Base-by-base conservation (phyloP, 1,140 invertebrate genomes). In the Sitodiplosis mosellana region DNA sequence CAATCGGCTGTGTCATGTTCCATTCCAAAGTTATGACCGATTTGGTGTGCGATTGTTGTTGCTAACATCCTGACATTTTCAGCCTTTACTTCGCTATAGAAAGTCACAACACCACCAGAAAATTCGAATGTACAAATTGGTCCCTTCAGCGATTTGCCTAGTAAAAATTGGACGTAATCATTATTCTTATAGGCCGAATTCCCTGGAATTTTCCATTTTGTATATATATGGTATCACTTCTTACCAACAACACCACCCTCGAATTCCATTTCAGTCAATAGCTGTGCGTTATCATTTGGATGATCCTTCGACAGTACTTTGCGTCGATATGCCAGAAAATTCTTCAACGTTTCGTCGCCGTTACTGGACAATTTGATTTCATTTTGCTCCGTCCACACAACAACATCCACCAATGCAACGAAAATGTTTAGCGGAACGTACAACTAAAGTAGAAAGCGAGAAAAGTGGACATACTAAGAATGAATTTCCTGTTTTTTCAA, bases 1-100 rank as follows among this genome's bases (percentile, higher is more conserved):
- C 89, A 94, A 1, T 81, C 76, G 19, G 76, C 72, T 0, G 78
- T 78, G 58, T 98, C 94, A 68, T 98, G 94, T 57, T 95, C 90
- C 89, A 98, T 93, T 27, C 94, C 90, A 70, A 98, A 95, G 71
- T 97, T 98, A 61, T 99, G 95, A 0, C 94, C 95, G 78, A 99
- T 85, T 69, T 99, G 94, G 68, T 99, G 95, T 1, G 95, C 93
- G 17, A 98, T 82, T 0, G 94, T 99, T 0, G 90, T 90, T 0
- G 92, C 95, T 0, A 97, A 92, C 12, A 95, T 69, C 1, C 84
- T 87, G 1, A 89, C 77, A 2, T 87, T 75, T n/a, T n/a, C n/a
- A n/a, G n/a, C n/a, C n/a, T n/a, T n/a, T n/a, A n/a, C n/a, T 38
- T 76, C 73, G 42, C 86, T 91, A 56, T 94, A 89, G 63, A 92